Evolutionary conservation across 2,888 invertebrate genomes (phyloP), one percentile per base, ranked within the genome.

Genomic region (Drosophila koepferae): DNA sequence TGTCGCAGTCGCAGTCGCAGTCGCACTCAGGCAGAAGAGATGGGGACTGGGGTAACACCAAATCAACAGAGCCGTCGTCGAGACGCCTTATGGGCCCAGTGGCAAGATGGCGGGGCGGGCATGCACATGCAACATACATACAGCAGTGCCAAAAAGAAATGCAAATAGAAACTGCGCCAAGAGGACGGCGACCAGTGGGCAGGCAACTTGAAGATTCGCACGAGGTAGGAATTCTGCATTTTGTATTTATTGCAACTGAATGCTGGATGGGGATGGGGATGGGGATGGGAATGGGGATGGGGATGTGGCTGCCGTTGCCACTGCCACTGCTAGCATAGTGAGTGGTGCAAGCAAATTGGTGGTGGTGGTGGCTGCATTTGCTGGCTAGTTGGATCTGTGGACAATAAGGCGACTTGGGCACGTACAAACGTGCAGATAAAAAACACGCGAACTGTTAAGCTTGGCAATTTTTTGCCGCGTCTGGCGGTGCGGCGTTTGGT

Each of bases 381-480:
- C 73, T 63, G 82, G 80, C 82, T 82, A 68, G 72, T 68, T 60
- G 59, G 43, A 51, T 18, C 66, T 49, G 73, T 51, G 63, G 61
- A 74, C 72, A 77, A 74, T 80, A 81, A 73, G 85, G 88, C 88
- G 88, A 85, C 85, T 87, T 87, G 82, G 87, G 81, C 88, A 85
- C 85, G 85, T 85, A 81, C 81, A 53, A 40, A 49, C 34, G 61
- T 59, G 28, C 54, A 58, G 71, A 62, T 74, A 78, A 64, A 73
- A 80, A 82, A 84, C 79, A 74, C 87, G 86, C 84, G 89, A 84
- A 86, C 82, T 89, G 83, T 89, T 89, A 87, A 87, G 86, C 87
- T 87, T 85, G 85, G 83, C 85, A 83, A 77, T 87, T 87, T 85
- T 89, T 88, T 84, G 72, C 72, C 16, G 23, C 61, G 73, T 80